These are phyloP conservation scores for Callyntrura guangdongensis DNA, from an alignment of 2,888 invertebrate species.

Conservation along the genomic window DNA sequence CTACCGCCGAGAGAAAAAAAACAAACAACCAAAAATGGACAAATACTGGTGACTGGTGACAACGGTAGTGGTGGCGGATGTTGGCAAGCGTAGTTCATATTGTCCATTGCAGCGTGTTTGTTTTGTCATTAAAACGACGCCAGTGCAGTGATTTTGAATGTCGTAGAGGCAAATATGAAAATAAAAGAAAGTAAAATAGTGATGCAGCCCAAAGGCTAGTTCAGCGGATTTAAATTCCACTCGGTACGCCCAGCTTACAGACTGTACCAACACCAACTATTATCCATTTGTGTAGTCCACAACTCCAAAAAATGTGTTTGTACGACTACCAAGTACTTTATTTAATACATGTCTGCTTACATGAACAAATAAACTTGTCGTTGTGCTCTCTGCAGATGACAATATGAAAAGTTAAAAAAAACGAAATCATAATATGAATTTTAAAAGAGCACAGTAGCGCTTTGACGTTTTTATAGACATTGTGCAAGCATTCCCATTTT, in stretches of 20 bases:
- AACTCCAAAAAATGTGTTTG: not conserved
- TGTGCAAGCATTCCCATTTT: not conserved
- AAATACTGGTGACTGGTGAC: not conserved
- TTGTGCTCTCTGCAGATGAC: slow-evolving; percentile 4
- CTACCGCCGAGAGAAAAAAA: not conserved
- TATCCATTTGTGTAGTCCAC: not conserved
- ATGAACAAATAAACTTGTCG: not conserved
- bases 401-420: slow-evolving; percentile 29
- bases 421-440: not conserved
- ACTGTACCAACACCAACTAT: not conserved
- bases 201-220: too few relatives aligned
- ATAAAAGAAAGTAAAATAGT: not conserved
- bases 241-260: not conserved
- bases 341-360: not conserved
- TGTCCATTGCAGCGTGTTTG: slow-evolving; percentile 44
- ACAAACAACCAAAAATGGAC: not conserved
- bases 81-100: not conserved
- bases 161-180: not conserved
- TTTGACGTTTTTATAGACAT: not conserved
- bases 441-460: not conserved
- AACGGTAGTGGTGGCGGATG: not conserved
- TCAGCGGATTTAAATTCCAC: not conserved
- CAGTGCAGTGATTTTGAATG: slow-evolving; percentile 31
- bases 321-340: too few relatives aligned
- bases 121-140: slow-evolving; percentile 31